Base-by-base conservation (phyloP, 2,888 invertebrate genomes). In the Acanthococcus lagerstroemiae region DNA sequence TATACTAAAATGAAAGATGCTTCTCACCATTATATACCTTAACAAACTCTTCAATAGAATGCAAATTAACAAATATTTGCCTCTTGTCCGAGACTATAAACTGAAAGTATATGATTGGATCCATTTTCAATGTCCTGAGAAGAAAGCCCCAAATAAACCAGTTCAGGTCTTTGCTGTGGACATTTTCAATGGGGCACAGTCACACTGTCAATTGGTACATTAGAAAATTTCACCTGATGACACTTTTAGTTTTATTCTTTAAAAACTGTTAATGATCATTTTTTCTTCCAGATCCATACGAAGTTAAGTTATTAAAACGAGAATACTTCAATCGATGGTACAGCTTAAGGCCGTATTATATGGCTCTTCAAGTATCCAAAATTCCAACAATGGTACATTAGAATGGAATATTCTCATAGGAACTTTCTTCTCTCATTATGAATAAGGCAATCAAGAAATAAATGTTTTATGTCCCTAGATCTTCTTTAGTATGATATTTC, bases 311-410 rank as follows among this genome's bases (percentile, higher is more conserved):
- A 55, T 80, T 85, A 0, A 84, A 83, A 72, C 84, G 84, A 71
- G 85, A 85, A 73, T 82, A 83, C 68, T 85, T 85, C 74, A 85
- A 85, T 74, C 80, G 84, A 58, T 85, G 85, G 85, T 85, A 85
- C 73, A 78, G 80, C 5, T 73, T 85, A 6, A 78, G 79, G 0
- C 83, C 85, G 0, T 85, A 85, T 75, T 85, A 84, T 72, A 76
- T 82, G 30, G 85, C 85, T 0, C 71, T 84, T 15, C 83, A 82
- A 0, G 75, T 84, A 0, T 83, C 85, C 9, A 82, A 83, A 68
- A 72, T 84, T 60, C 85, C 85, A 0, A 74, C 83, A 0, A 78
- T 79, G 72, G 77, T 78, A 72, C 73, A 71, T 69, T 2, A 37
- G 1, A 15, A 37, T 15, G n/a, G 12, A 3, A 2, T 37, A 30